phyloP scores from a whole-genome alignment of 2,113 vertebrate genomes.

The Dicentrarchus labrax region DNA sequence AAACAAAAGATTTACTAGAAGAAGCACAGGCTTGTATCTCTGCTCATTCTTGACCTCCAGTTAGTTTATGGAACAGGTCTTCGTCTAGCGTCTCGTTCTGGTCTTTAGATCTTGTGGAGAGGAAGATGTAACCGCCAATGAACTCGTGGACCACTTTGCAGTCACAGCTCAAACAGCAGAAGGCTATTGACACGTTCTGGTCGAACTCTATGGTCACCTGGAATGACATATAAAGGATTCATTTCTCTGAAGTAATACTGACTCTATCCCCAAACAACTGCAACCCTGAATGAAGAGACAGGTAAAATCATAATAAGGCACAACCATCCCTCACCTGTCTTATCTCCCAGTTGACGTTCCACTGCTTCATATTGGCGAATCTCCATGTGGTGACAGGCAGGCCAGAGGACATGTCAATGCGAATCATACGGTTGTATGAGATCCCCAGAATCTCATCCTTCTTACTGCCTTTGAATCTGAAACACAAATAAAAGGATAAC shows the following conservation, averaged over 20 bases:
- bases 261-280: not conserved
- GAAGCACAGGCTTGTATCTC: not conserved
- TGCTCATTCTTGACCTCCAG: conserved; percentile 93
- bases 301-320: not conserved
- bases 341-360: conserved; percentile 99
- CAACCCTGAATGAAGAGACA: not conserved
- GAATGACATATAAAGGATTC: conserved; percentile 45
- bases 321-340: conserved; percentile 86
- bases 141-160: conserved; percentile 97
- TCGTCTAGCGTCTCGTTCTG: conserved; percentile 97
- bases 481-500: not conserved
- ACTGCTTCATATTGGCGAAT: conserved; percentile 97
- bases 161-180: conserved; percentile 92
- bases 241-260: not conserved
- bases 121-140: conserved; percentile 98
- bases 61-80: conserved; percentile 97
- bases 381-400: conserved; percentile 96
- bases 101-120: conserved; percentile 97
- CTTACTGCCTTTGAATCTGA: conserved; percentile 94
- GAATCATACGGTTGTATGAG: conserved; percentile 95
- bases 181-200: conserved; percentile 92
- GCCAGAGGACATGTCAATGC: conserved; percentile 91
- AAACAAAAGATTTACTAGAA: not conserved
- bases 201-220: conserved; percentile 97
- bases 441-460: conserved; percentile 98